Conservation (phyloP, 2,113 vertebrate species). For the Limnothrissa miodon region DNA sequence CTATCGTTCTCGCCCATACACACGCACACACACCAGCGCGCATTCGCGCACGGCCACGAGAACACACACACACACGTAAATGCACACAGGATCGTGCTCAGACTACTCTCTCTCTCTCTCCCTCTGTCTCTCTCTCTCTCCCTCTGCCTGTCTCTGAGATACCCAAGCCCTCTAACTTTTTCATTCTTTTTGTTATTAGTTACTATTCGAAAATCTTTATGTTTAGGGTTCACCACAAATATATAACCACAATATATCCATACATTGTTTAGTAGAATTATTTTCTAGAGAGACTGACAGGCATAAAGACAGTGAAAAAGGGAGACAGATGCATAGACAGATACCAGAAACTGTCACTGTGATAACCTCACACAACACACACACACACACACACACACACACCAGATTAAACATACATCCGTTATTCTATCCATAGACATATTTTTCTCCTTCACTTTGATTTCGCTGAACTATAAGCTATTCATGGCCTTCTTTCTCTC, state of each 20-base stretch:
- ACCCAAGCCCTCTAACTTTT: conserved; percentile 9
- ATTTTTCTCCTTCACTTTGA: not conserved
- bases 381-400: conserved; percentile 30
- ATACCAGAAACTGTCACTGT: too few species aligned
- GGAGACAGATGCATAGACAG: not conserved
- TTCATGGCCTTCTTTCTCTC: conserved; percentile 35
- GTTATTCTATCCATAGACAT: conserved; percentile 42
- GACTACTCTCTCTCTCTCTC: not conserved
- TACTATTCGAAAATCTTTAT: too few species aligned
- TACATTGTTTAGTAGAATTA: not conserved
- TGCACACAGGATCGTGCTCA: conserved; percentile 5
- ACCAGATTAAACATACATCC: conserved; percentile 44
- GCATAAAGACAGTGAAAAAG: not conserved
- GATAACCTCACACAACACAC: not conserved
- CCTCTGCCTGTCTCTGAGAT: not conserved
- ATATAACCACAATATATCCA: not conserved
- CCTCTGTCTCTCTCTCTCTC: not conserved
- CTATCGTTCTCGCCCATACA: conserved; percentile 9
- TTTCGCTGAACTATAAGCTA: not conserved
- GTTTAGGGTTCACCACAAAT: too few species aligned
- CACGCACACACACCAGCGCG: conserved; percentile 34
- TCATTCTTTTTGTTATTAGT: not conserved
- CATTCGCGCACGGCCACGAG: conserved; percentile 2
- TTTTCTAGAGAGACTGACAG: not conserved
- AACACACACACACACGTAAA: conserved; percentile 31